Evolutionary conservation across 2,888 invertebrate species (phyloP).

Genomic region (Pyrgus malvae): DNA sequence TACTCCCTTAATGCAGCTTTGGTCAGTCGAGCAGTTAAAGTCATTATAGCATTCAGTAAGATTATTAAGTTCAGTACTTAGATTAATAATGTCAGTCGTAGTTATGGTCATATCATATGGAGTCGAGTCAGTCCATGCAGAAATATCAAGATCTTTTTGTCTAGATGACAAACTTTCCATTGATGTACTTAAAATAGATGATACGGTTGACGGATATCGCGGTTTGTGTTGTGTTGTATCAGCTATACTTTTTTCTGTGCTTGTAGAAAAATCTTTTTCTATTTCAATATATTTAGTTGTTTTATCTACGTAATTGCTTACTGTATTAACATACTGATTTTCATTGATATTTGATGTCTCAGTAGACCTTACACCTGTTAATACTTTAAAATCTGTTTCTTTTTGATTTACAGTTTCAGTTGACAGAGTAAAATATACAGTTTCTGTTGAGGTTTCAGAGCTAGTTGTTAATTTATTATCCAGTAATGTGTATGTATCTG

Average conservation of each 20-base stretch:
- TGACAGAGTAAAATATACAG: not conserved
- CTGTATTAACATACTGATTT: not conserved
- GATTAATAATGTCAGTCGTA: constrained; percentile 53
- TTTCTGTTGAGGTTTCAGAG: not conserved
- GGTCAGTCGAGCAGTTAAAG: constrained; percentile 83
- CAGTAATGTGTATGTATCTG: too few species aligned
- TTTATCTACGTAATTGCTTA: not conserved
- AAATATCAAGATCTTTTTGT: constrained; percentile 69
- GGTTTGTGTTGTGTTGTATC: not conserved
- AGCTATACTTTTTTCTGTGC: not conserved
- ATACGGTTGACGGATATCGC: constrained; percentile 33
- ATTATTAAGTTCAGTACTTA: constrained; percentile 46
- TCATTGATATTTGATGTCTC: not conserved
- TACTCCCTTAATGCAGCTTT: constrained; percentile 83
- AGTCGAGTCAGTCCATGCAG: constrained; percentile 71
- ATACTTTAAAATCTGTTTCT: not conserved
- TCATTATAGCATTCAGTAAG: constrained; percentile 81
- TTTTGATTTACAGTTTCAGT: not conserved
- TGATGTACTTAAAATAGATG: constrained; percentile 48
- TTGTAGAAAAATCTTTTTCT: not conserved
- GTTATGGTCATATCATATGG: constrained; percentile 49
- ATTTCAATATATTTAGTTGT: not conserved
- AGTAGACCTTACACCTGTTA: not conserved
- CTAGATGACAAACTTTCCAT: constrained; percentile 68
- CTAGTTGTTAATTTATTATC: not conserved